Evolutionary conservation across 2,888 invertebrate genomes (phyloP).

Genomic region (Choreutis nemorana): DNA sequence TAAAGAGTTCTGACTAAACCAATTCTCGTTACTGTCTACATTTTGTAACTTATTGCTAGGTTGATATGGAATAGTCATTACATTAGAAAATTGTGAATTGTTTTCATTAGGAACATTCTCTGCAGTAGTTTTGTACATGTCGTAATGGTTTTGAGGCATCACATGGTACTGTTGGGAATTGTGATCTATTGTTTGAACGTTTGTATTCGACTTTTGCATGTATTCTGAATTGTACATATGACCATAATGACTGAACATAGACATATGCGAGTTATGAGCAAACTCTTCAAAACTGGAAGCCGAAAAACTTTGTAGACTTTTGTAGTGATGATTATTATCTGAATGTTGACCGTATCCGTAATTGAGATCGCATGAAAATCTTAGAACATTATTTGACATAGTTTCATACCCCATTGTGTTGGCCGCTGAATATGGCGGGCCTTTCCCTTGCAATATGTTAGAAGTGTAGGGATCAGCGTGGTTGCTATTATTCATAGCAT

Average conservation of each 20-base stretch:
- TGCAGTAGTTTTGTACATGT: constrained; percentile 42
- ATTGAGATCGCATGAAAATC: constrained; percentile 55
- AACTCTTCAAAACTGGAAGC: constrained; percentile 62
- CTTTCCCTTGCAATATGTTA: constrained; percentile 50
- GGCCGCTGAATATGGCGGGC: constrained; percentile 33
- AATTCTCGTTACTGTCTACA: constrained; percentile 60
- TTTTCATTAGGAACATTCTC: constrained; percentile 56
- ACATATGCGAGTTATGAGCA: constrained; percentile 58
- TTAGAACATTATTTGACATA: constrained; percentile 41
- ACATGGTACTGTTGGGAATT: constrained; percentile 37
- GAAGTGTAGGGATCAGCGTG: constrained; percentile 54
- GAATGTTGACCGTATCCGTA: constrained; percentile 44
- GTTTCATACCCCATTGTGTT: constrained; percentile 37
- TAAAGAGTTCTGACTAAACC: constrained; percentile 55
- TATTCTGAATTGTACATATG: constrained; percentile 56
- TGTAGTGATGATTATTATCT: constrained; percentile 34
- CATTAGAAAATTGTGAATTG: constrained; percentile 70
- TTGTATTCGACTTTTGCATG: constrained; percentile 36
- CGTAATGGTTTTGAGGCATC: constrained; percentile 41
- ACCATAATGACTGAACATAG: constrained; percentile 59
- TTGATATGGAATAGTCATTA: constrained; percentile 71
- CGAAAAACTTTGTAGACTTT: constrained; percentile 53
- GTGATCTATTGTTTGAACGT: constrained; percentile 35
- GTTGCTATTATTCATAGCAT: constrained; percentile 44
- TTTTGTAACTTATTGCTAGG: constrained; percentile 73